Conservation (phyloP, 2,113 vertebrate genomes). For the Zosterops pallidus region DNA sequence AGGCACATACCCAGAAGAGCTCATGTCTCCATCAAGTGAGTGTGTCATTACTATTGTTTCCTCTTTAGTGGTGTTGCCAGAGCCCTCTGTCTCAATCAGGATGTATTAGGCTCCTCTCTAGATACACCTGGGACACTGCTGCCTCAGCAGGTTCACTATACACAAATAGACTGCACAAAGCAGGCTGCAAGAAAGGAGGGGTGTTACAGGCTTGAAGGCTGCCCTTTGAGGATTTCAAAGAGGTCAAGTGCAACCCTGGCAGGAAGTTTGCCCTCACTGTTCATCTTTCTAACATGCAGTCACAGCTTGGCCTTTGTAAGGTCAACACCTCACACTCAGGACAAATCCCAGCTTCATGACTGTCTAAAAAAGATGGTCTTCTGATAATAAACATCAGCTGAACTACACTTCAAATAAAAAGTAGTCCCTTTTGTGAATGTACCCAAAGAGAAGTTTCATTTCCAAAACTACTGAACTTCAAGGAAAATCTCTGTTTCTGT, state of each 20-base stretch:
- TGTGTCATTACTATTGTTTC: neutral
- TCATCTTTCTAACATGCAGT: neutral
- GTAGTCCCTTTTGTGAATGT: neutral
- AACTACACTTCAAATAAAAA: neutral
- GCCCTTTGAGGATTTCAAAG: neutral
- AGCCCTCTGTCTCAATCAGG: neutral
- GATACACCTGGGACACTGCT: accelerated
- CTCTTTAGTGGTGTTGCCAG: neutral
- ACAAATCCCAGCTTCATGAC: neutral
- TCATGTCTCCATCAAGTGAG: neutral
- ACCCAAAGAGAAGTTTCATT: neutral
- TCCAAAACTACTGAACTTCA: neutral
- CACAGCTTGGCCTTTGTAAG: neutral
- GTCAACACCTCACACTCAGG: neutral
- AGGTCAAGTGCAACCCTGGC: accelerated
- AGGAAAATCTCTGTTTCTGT: neutral
- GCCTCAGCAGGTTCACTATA: neutral
- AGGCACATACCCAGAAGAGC: neutral
- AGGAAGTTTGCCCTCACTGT: neutral
- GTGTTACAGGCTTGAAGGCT: neutral
- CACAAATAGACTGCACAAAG: neutral
- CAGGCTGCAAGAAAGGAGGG: neutral
- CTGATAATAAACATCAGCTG: neutral
- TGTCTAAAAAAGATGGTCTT: accelerated
- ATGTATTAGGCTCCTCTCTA: neutral